A percentile compares a stretch with the other conserved stretches of the same genome.
Evolutionary conservation across 2,888 invertebrate species (phyloP).

Genomic region (Epirrita christyi): DNA sequence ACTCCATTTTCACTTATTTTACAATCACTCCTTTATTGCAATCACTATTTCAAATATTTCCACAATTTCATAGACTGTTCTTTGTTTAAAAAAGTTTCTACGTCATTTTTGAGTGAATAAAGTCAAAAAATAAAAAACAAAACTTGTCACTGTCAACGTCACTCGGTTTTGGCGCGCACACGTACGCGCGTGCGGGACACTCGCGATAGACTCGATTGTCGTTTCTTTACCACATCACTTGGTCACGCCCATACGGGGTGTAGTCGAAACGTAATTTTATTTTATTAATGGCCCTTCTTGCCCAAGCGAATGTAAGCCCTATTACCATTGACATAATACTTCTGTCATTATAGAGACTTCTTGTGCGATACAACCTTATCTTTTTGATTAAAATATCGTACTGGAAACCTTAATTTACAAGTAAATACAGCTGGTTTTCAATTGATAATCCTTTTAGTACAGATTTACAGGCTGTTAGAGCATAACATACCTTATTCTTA

Average conservation of each 20-base stretch:
- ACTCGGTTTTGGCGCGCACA: slow-evolving; percentile 41
- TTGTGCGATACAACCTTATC: slow-evolving; percentile 37
- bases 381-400: background rate
- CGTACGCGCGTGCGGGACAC: slow-evolving; percentile 59
- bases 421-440: slow-evolving; percentile 11
- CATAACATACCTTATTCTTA: slow-evolving; percentile 34
- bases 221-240: slow-evolving; percentile 42
- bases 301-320: slow-evolving; percentile 74
- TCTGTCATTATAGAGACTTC: slow-evolving; percentile 53
- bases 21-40: background rate
- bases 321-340: slow-evolving; percentile 64
- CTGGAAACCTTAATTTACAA: slow-evolving; percentile 21
- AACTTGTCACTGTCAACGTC: slow-evolving; percentile 23
- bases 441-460: background rate
- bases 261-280: slow-evolving; percentile 69
- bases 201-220: slow-evolving; percentile 58
- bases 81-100: background rate
- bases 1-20: slow-evolving; percentile 55
- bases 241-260: slow-evolving; percentile 81
- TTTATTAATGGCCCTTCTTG: slow-evolving; percentile 66
- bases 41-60: background rate
- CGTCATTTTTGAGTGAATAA: background rate
- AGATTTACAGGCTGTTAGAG: background rate
- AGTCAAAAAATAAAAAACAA: slow-evolving; percentile 1
- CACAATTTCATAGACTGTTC: no score